These are phyloP conservation scores for Spinus pinus DNA, from an alignment of 2,797 vertebrate species.

Conservation along the genomic window DNA sequence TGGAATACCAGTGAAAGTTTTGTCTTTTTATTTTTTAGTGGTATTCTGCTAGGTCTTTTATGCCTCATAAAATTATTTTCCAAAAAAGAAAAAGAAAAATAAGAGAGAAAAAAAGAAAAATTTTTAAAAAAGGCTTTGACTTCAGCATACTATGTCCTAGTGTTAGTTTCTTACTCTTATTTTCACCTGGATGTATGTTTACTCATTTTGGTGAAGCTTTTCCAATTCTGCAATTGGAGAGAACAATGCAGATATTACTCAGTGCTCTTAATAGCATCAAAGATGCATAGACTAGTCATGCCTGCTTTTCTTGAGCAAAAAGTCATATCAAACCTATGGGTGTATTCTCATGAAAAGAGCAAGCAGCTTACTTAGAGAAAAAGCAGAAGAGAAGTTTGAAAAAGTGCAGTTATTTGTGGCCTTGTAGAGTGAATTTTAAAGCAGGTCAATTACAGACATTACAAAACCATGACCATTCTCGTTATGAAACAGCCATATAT, in stretches of 20 bases:
- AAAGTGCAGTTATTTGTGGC: not conserved
- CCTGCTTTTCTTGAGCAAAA: not conserved
- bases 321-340: not conserved
- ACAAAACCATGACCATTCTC: not conserved
- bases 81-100: not conserved
- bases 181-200: not conserved
- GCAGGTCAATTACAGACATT: not conserved
- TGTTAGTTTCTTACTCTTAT: not conserved
- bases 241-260: not conserved
- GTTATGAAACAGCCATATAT: not conserved
- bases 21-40: not conserved
- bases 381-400: not conserved
- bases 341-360: not conserved
- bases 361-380: not conserved
- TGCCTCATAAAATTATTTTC: not conserved
- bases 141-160: not conserved
- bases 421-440: not conserved
- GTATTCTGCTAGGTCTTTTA: not conserved
- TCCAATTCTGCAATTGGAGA: not conserved
- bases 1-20: not conserved
- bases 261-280: not conserved
- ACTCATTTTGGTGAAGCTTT: not conserved
- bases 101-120: rapidly evolving
- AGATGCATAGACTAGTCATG: not conserved
- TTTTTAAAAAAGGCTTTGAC: not conserved